A percentile compares a stretch with the other conserved stretches of the same genome.
Conservation (phyloP, 2,113 vertebrate species). For the Falco punctatus region DNA sequence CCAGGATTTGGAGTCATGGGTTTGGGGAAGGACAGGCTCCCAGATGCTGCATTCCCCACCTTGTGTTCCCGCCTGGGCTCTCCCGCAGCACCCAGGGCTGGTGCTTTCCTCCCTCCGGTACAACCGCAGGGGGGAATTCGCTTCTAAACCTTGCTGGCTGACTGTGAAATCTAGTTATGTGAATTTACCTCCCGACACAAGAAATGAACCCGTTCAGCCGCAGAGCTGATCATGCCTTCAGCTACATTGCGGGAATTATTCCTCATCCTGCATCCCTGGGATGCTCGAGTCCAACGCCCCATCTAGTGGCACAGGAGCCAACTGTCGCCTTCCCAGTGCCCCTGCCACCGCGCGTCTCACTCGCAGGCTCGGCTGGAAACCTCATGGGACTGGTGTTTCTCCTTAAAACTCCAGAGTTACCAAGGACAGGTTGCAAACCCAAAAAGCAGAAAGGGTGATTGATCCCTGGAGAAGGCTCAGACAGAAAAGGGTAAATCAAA, state of each 20-base stretch:
- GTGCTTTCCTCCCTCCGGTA: background rate
- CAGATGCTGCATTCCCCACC: background rate
- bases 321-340: background rate
- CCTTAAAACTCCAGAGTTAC: background rate
- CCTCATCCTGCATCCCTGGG: background rate
- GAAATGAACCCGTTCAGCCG: fast-evolving
- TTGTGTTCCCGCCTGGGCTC: background rate
- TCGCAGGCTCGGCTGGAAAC: fast-evolving
- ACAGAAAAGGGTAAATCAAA: background rate
- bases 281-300: conserved; percentile 7
- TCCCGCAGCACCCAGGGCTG: background rate
- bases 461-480: background rate
- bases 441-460: background rate
- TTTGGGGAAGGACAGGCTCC: background rate
- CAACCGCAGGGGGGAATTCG: background rate
- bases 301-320: conserved; percentile 36
- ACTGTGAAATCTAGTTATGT: background rate
- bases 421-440: background rate
- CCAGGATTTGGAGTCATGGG: background rate
- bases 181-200: background rate
- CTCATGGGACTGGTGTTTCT: background rate
- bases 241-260: background rate
- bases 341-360: fast-evolving
- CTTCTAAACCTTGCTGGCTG: background rate
- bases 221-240: background rate